These are phyloP conservation scores for Scaeva pyrastri DNA, from an alignment of 2,888 invertebrate species.

Conservation along the genomic window DNA sequence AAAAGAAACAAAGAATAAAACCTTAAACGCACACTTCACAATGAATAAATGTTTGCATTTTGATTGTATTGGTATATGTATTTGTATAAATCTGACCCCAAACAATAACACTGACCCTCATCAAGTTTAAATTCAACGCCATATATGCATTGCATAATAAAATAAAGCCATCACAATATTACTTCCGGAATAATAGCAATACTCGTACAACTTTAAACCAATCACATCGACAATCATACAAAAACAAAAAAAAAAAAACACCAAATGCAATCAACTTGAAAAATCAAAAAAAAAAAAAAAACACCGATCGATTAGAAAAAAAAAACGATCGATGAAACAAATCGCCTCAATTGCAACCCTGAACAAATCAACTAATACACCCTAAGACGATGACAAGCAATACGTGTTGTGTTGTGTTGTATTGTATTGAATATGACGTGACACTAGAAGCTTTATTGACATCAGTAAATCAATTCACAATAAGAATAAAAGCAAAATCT, in stretches of 20 bases:
- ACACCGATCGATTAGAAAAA: conserved; percentile 49
- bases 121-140: conserved; percentile 52
- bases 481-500: conserved; percentile 49
- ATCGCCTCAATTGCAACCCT: conserved; percentile 66
- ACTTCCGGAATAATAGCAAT: conserved; percentile 29
- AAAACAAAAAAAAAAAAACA: background rate
- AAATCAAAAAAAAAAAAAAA: conserved; percentile 4
- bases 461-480: conserved; percentile 60
- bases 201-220: conserved; percentile 6
- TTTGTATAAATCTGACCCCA: conserved; percentile 10
- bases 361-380: conserved; percentile 53
- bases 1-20: background rate
- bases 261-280: conserved; percentile 16
- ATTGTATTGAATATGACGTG: too few species aligned
- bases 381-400: conserved; percentile 15
- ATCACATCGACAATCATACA: background rate
- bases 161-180: background rate
- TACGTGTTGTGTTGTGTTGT: background rate
- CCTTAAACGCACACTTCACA: background rate
- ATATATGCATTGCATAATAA: conserved; percentile 53
- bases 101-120: conserved; percentile 35
- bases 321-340: conserved; percentile 46
- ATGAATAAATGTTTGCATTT: too few species aligned
- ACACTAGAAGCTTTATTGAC: conserved; percentile 41
- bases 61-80: too few species aligned